Base-by-base conservation (phyloP, 2,888 invertebrate species). In the Drosophila macrospina region DNA sequence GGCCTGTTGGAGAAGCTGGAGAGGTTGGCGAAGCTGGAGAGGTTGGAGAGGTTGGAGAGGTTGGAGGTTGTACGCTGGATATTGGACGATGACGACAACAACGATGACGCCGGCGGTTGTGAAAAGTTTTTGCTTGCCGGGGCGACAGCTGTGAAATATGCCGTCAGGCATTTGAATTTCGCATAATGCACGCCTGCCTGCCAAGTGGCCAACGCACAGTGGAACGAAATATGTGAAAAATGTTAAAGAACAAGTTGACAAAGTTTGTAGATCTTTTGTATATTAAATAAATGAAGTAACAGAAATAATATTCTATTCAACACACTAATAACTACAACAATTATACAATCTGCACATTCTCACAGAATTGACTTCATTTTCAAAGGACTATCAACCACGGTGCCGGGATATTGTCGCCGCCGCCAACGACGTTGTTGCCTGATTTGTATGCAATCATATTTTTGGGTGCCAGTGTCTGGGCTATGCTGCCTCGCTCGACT, bases 81-180 rank as follows among this genome's bases (percentile, higher is more conserved):
- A 69, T 59, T 63, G 78, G 54, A 36, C 50, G 48, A 66, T 74
- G 67, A 60, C 62, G 64, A 64, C 39, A 57, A 69, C 42, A 69
- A 56, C 39, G 63, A 56, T 47, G 66, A 66, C 67, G 80, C 63
- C 71, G 81, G 66, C 71, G 73, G 69, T 81, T 61, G 68, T 64
- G 64, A 74, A 86, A 84, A 84, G 77, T 83, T 83, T 83, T 88
- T 72, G 68, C 81, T 70, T 72, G 81, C 68, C 88, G 47, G 42
- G 81, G 85, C 85, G 86, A 86, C 86, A 89, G 88, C 86, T 86
- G 86, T 86, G 86, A 89, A 89, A 86, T 86, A 86, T 89, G 86
- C 86, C 86, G 86, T 87, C 79, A 89, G 88, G 80, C 86, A 89
- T 86, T 86, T 89, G 86, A 89, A 87, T 89, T 85, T 89, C 86